These are phyloP conservation scores for Porites rus DNA, from an alignment of 92 coral and sea anemone genomes.

Conservation along the genomic window DNA sequence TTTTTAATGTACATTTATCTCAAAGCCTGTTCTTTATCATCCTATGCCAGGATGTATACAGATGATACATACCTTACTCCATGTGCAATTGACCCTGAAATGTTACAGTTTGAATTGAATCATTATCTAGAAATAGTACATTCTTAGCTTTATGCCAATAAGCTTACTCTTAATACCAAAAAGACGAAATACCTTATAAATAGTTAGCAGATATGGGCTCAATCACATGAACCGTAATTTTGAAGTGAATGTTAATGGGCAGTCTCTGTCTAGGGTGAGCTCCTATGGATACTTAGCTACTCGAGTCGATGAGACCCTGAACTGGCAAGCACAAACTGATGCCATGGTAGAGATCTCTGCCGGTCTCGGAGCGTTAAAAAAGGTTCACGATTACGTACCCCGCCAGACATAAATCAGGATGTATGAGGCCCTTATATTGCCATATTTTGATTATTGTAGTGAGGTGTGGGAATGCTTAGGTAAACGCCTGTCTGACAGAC, in stretches of 20 bases:
- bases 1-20: no score
- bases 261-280: no score
- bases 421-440: not conserved
- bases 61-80: no score
- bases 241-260: not conserved
- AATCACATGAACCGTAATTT: not conserved
- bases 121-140: no score
- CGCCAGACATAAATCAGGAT: not conserved
- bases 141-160: no score
- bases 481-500: not conserved
- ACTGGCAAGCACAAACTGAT: not conserved
- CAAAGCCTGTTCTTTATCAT: no score
- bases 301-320: conserved; percentile 1
- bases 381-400: not conserved
- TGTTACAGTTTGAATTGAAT: no score
- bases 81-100: no score
- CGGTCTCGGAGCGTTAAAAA: not conserved
- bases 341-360: not conserved
- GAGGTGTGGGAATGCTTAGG: not conserved
- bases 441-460: conserved; percentile 5
- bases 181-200: not conserved
- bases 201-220: not conserved
- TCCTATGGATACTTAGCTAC: not conserved
- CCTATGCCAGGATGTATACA: no score
- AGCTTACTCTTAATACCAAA: not conserved